Evolutionary conservation across 2,888 invertebrate genomes (phyloP).

Genomic region (Melanotus villosus): DNA sequence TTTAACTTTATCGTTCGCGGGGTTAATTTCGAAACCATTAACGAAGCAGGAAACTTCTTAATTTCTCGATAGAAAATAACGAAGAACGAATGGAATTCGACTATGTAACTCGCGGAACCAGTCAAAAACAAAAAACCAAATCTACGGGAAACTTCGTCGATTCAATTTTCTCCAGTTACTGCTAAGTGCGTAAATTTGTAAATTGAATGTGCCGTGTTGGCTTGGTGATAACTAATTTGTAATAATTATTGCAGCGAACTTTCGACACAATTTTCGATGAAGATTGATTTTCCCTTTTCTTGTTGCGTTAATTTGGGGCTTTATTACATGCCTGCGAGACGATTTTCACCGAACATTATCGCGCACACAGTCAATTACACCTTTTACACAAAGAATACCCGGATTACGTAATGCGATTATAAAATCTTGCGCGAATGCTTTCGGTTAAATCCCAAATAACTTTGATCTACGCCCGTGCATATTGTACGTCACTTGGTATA

Average conservation of each 20-base stretch:
- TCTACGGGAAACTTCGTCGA: slow-evolving; percentile 37
- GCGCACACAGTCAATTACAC: slow-evolving; percentile 19
- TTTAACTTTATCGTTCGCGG: slow-evolving; percentile 2
- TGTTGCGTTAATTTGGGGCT: slow-evolving; percentile 19
- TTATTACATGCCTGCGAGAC: slow-evolving; percentile 14
- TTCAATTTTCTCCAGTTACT: slow-evolving; percentile 51
- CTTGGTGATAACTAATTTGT: slow-evolving; percentile 55
- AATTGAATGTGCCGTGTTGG: slow-evolving; percentile 52
- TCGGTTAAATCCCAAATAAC: slow-evolving; percentile 3
- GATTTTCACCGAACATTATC: slow-evolving; percentile 16
- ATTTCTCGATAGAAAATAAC: not conserved
- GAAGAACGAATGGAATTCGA: not conserved
- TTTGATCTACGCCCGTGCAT: not conserved
- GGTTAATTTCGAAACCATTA: slow-evolving; percentile 3
- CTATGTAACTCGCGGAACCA: slow-evolving; percentile 10
- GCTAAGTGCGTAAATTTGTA: slow-evolving; percentile 56
- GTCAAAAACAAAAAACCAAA: slow-evolving; percentile 29
- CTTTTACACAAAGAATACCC: slow-evolving; percentile 15
- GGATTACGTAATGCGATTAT: slow-evolving; percentile 23
- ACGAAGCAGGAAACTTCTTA: not conserved
- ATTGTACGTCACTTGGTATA: not conserved
- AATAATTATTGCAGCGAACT: slow-evolving; percentile 55
- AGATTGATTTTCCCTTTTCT: slow-evolving; percentile 50
- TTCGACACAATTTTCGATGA: slow-evolving; percentile 52
- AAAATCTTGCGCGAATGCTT: slow-evolving; percentile 19